phyloP scores from a whole-genome alignment of 2,888 invertebrate species.

The Cryptus armator region DNA sequence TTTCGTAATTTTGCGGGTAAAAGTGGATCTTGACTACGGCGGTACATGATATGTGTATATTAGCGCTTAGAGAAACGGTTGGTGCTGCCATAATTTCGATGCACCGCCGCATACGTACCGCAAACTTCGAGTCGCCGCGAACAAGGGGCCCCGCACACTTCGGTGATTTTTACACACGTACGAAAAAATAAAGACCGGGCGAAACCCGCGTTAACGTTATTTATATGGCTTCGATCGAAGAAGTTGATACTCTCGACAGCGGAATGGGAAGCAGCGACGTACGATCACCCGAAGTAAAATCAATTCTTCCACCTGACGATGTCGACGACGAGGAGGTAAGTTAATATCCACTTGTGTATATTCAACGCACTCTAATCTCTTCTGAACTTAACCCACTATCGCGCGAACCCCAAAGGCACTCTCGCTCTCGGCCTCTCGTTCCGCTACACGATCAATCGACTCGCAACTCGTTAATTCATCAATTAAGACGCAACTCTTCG shows the following conservation, averaged over 20 bases:
- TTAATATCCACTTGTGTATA: not conserved
- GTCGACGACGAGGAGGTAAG: constrained; percentile 81
- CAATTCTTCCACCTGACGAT: constrained; percentile 80
- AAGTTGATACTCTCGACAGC: constrained; percentile 80
- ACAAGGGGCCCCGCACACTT: not conserved
- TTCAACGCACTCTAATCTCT: too few relatives aligned
- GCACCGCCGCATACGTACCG: not conserved
- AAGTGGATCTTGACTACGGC: too few relatives aligned
- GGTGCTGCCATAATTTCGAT: not conserved
- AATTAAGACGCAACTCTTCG: too few relatives aligned
- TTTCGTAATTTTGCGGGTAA: too few relatives aligned
- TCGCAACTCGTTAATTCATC: too few relatives aligned
- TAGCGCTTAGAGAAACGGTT: not conserved
- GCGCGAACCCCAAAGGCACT: too few relatives aligned
- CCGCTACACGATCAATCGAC: too few relatives aligned
- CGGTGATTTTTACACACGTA: not conserved
- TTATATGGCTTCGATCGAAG: constrained; percentile 81
- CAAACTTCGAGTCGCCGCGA: not conserved
- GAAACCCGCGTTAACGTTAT: constrained; percentile 16
- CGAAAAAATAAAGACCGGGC: constrained; percentile 28
- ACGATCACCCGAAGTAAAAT: constrained; percentile 82
- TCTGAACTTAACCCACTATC: too few relatives aligned
- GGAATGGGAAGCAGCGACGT: constrained; percentile 83
- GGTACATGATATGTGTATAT: too few relatives aligned
- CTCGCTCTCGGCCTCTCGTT: too few relatives aligned